Evolutionary conservation across 2,113 vertebrate species (phyloP).

Genomic region (Alosa alosa): DNA sequence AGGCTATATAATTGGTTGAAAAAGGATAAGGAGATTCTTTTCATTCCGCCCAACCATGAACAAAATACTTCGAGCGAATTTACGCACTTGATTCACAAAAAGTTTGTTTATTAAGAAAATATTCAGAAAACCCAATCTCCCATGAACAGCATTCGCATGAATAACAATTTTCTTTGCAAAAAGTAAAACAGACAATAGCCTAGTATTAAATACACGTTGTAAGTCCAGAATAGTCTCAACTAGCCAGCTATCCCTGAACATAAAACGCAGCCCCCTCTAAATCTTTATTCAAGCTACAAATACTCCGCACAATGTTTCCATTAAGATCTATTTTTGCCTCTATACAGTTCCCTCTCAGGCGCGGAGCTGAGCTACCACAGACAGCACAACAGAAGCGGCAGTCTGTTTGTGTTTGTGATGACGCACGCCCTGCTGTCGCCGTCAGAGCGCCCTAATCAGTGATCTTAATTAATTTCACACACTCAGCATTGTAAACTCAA

Average conservation of each 20-base stretch:
- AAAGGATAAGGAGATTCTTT: not conserved
- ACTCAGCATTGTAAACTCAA: conserved; percentile 53
- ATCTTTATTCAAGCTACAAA: conserved; percentile 15
- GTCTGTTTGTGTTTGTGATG: conserved; percentile 16
- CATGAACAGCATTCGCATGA: not conserved
- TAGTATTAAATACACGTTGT: not conserved
- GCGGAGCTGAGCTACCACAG: not conserved
- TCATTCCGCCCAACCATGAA: not conserved
- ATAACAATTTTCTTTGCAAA: not conserved
- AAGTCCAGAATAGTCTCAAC: not conserved
- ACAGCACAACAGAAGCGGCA: conserved; percentile 11
- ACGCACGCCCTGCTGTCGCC: conserved; percentile 19
- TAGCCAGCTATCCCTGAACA: conserved; percentile 30
- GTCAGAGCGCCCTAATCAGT: conserved; percentile 41
- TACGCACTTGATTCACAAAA: too few species aligned
- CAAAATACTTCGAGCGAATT: not conserved
- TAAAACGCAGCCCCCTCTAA: not conserved
- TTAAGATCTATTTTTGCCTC: not conserved
- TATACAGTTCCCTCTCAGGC: not conserved
- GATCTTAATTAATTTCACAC: conserved; percentile 55
- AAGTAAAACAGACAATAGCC: not conserved
- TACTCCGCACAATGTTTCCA: conserved; percentile 10
- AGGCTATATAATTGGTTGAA: not conserved
- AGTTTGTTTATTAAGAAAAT: too few species aligned
- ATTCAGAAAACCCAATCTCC: too few species aligned